These are phyloP conservation scores for Illadopsis cleaveri DNA, from an alignment of 2,113 vertebrate species.

Conservation along the genomic window DNA sequence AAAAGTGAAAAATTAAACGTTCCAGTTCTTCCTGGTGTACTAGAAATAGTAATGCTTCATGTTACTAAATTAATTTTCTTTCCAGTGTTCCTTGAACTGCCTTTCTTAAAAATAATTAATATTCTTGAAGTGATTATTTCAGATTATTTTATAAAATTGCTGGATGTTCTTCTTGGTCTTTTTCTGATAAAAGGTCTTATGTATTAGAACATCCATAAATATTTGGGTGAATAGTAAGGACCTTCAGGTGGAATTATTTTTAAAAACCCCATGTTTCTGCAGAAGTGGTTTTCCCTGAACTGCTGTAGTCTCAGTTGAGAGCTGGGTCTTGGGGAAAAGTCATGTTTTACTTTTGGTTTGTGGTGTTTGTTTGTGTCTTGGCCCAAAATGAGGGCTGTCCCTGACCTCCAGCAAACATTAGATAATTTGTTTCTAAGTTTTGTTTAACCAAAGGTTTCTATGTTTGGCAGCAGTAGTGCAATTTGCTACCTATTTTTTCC, in stretches of 20 bases:
- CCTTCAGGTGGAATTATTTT: not conserved
- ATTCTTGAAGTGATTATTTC: not conserved
- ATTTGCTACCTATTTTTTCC: fast-evolving
- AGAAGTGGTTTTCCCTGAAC: not conserved
- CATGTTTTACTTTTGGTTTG: not conserved
- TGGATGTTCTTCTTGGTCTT: not conserved
- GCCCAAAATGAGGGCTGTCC: not conserved
- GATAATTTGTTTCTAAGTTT: not conserved
- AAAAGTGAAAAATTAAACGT: not conserved
- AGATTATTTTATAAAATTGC: not conserved
- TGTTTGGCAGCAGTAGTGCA: not conserved
- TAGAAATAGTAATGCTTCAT: not conserved
- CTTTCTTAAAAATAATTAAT: not conserved
- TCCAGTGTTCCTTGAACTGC: not conserved
- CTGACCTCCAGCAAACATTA: not conserved
- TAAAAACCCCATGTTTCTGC: fast-evolving
- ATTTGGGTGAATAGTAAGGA: not conserved
- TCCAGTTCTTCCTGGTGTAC: not conserved
- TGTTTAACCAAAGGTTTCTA: not conserved
- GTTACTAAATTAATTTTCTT: not conserved
- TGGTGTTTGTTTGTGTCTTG: not conserved
- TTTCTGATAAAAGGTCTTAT: not conserved
- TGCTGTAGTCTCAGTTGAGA: not conserved
- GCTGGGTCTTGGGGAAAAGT: not conserved
- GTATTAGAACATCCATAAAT: not conserved